phyloP scores from a whole-genome alignment of 92 coral and sea anemone species.

The Phenganax marumi region DNA sequence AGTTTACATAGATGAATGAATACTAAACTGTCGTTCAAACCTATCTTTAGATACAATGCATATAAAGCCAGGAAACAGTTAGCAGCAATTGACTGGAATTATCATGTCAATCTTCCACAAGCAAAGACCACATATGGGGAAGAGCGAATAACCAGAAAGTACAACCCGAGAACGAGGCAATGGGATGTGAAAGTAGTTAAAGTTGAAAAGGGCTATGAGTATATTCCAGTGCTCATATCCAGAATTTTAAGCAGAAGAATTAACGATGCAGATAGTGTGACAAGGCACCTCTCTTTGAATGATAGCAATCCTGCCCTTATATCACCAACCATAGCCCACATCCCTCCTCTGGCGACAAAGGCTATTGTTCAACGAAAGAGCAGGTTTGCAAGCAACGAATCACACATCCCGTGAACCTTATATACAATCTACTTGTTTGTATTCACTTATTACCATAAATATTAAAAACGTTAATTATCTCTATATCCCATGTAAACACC shows the following conservation, averaged over 20 bases:
- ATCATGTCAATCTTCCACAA: constrained; percentile 18
- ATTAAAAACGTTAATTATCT: background rate
- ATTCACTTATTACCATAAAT: too few relatives aligned
- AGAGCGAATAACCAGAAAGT: constrained; percentile 23
- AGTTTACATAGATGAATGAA: background rate
- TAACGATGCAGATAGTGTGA: background rate
- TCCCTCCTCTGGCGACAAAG: too few relatives aligned
- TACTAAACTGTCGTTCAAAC: background rate
- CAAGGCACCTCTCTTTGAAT: background rate
- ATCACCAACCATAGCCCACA: too few relatives aligned
- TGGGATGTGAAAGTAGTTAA: constrained; percentile 38
- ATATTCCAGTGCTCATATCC: constrained; percentile 28
- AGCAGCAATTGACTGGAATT: constrained; percentile 49
- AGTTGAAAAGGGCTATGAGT: background rate
- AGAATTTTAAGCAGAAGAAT: constrained; percentile 11
- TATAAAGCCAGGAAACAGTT: constrained; percentile 33
- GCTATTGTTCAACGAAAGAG: too few relatives aligned
- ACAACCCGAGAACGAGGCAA: constrained; percentile 33
- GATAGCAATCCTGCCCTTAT: background rate
- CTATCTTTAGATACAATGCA: constrained; percentile 27
- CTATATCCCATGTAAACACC: constrained; percentile 33
- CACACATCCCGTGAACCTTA: too few relatives aligned
- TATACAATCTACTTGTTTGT: too few relatives aligned
- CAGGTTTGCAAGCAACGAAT: too few relatives aligned
- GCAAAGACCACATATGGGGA: constrained; percentile 21